Base-by-base conservation (phyloP, 2,797 vertebrate genomes). In the Psittacula derbiana region DNA sequence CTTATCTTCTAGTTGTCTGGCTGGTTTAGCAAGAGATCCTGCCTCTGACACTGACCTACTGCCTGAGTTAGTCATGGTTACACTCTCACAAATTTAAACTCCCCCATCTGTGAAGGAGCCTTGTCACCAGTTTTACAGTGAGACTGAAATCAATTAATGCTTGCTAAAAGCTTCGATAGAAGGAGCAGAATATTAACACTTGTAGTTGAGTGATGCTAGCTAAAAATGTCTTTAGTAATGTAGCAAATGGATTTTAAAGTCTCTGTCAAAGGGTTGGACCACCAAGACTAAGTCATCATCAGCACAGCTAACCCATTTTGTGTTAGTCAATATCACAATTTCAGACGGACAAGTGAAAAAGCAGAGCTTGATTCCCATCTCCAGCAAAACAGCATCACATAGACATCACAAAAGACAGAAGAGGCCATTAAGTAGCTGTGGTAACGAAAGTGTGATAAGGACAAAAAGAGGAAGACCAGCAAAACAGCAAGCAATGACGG, bases 121-220 rank as follows among this genome's bases (percentile, higher is more conserved):
- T 90, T 90, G 86, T 90, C 83, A 91, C 79, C 72, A 91, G 72
- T 84, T 90, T 86, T 88, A 91, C 66, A 93, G 83, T 50, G 83
- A 86, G 78, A 86, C 64, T 95, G 91, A 96, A 88, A 88, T 95
- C 95, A 94, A 88, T 93, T 96, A 90, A 95, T 93, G 86, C 57
- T 80, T 92, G 88, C 86, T 85, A 80, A 92, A 95, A 93, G 74
- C 67, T 80, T 44, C 61, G 67, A 50, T 58, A 80, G 81, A 80
- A 95, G 25, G 52, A 94, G 71, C 72, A 87, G 64, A 82, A 88
- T 90, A 92, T 95, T 95, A 95, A 96, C 69, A 71, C 69, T 88
- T 78, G 86, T 33, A 62, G 64, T 86, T 80, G 79, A 82, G 84
- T 55, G 71, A 82, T 52, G 52, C 61, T 74, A 86, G 67, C 71